Base-by-base conservation (phyloP, 2,113 vertebrate species). In the Puntigrus tetrazona region DNA sequence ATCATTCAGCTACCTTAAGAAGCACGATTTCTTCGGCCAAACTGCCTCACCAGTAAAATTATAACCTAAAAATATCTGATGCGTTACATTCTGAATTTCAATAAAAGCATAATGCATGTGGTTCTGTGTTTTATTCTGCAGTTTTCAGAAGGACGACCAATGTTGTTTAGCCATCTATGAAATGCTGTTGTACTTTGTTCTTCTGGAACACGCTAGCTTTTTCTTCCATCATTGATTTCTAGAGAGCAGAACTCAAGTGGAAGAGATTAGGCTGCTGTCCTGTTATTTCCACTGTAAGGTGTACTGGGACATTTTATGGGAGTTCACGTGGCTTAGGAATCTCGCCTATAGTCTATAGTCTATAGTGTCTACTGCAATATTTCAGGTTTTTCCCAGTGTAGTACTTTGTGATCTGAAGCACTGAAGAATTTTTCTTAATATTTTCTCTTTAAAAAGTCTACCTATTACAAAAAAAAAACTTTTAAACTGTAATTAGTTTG, bases 201-300 rank as follows among this genome's bases (percentile, higher is more conserved):
- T 25, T 36, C 29, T 52, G 20, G 80, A 45, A 70, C 3, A 34
- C 31, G 22, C 14, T 38, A 55, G 43, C 41, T 65, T 67, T n/a
- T 59, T 63, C 22, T 52, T 55, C 50, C 16, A 80, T 67, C 45
- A 81, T 52, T 55, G 80, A 82, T 82, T 70, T 36, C 27, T 27
- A 18, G 6, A 52, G 45, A 72, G 31, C n/a, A 70, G 43, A 72
- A 55, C 65, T 82, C 78, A 47, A 80, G 41, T 52, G 29, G 29
- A 69, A 20, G 65, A 52, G 31, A 55, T 82, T 70, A 55, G 65
- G 45, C 27, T 47, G 25, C 41, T 47, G 59, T 81, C 77, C 27
- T 81, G 59, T 67, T 70, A 22, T 67, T 34, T 70, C 80, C 45
- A 55, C 45, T 82, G 20, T 70, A 47, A 36, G 31, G 45, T 70